phyloP scores from a whole-genome alignment of 2,797 vertebrate genomes.

The Cyclopterus lumpus region DNA sequence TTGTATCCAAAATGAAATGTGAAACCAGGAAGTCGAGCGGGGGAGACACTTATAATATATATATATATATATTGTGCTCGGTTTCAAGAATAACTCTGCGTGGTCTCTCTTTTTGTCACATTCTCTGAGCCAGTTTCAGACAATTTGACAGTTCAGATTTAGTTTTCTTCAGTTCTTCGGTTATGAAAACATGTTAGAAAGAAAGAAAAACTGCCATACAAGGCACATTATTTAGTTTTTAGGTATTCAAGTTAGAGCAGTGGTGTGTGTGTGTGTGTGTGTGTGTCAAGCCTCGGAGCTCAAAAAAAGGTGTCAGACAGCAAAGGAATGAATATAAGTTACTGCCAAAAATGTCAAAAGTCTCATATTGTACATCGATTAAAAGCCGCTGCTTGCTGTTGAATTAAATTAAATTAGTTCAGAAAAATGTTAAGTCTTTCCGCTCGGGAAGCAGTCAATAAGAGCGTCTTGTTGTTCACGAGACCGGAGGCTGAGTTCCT shows the following conservation, averaged over 20 bases:
- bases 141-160: background rate
- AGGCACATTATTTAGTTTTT: background rate
- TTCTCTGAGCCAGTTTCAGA: no score
- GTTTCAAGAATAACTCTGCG: no score
- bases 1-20: constrained; percentile 44
- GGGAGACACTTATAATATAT: no score
- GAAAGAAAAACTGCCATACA: background rate
- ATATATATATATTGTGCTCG: no score
- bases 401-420: constrained; percentile 33
- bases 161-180: background rate
- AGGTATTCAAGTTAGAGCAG: background rate
- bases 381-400: constrained; percentile 5
- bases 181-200: background rate
- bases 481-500: constrained; percentile 29
- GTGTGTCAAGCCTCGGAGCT: background rate
- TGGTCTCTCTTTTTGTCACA: no score
- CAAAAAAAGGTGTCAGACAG: background rate
- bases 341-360: constrained; percentile 4
- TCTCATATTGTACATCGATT: background rate
- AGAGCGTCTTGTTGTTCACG: constrained; percentile 19
- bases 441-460: constrained; percentile 12
- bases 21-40: no score
- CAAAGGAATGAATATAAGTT: constrained; percentile 19
- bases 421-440: constrained; percentile 26
- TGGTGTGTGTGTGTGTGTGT: background rate